Evolutionary conservation across 2,797 vertebrate species (phyloP).

Genomic region (Platyrinchus mystaceus): DNA sequence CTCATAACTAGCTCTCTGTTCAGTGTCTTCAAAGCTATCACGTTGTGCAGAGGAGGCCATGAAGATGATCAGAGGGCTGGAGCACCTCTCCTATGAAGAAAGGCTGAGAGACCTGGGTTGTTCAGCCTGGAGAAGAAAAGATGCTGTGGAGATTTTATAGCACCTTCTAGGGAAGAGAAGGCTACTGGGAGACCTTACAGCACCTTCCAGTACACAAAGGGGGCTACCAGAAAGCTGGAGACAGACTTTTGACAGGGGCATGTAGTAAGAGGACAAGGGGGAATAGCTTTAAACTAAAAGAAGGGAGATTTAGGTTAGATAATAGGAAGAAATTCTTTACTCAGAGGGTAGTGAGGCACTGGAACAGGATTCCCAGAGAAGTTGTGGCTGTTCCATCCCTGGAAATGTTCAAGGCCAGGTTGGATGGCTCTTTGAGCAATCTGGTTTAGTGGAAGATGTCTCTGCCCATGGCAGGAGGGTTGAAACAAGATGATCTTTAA

Average conservation of each 20-base stretch:
- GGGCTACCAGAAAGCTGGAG: not conserved
- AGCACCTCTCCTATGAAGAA: not conserved
- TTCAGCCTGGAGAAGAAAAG: not conserved
- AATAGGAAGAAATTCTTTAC: not conserved
- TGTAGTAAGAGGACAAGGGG: not conserved
- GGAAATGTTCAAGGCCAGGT: not conserved
- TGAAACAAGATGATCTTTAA: rapidly evolving
- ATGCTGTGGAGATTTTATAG: not conserved
- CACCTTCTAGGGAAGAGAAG: not conserved
- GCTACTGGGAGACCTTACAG: not conserved
- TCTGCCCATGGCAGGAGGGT: not conserved
- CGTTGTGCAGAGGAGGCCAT: not conserved
- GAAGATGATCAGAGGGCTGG: not conserved
- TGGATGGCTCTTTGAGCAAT: not conserved
- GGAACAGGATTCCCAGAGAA: not conserved
- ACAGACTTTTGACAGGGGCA: rapidly evolving
- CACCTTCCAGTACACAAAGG: not conserved
- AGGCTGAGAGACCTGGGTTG: not conserved
- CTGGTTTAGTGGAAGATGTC: not conserved
- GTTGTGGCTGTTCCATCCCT: not conserved
- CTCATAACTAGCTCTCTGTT: not conserved
- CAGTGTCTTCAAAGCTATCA: not conserved
- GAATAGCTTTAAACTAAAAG: not conserved
- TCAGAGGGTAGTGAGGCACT: not conserved
- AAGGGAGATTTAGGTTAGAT: not conserved